Percentiles rank a stretch among this genome's conserved stretches.
Conservation (phyloP, 2,888 invertebrate species). For the Notodonta ziczac region DNA sequence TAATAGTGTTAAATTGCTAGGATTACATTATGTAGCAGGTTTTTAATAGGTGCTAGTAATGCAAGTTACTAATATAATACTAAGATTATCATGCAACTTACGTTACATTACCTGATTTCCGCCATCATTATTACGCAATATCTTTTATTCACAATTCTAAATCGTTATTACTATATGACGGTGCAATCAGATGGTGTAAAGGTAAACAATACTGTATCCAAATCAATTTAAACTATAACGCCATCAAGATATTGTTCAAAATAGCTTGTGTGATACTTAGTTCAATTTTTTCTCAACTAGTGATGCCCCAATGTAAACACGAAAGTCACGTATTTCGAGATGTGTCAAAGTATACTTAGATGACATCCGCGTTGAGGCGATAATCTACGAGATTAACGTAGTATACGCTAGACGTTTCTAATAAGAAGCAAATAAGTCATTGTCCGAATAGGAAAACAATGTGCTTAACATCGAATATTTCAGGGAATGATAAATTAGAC, state of each 20-base stretch:
- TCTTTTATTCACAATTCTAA: slow-evolving; percentile 26
- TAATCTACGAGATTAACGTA: slow-evolving; percentile 71
- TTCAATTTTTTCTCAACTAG: slow-evolving; percentile 44
- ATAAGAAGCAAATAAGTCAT: slow-evolving; percentile 60
- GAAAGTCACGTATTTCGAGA: slow-evolving; percentile 62
- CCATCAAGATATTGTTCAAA: slow-evolving; percentile 5
- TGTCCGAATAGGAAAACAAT: slow-evolving; percentile 55
- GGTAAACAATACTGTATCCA: slow-evolving; percentile 18
- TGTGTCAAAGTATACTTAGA: slow-evolving; percentile 67
- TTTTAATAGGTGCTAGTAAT: no score
- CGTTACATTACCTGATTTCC: neutral
- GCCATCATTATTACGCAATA: slow-evolving; percentile 1
- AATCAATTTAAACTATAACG: slow-evolving; percentile 12
- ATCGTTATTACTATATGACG: slow-evolving; percentile 41
- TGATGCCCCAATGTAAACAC: slow-evolving; percentile 67
- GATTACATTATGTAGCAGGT: no score
- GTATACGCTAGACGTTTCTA: slow-evolving; percentile 57
- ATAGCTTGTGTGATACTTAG: slow-evolving; percentile 8
- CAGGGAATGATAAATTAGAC: slow-evolving; percentile 30
- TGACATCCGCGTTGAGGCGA: slow-evolving; percentile 66
- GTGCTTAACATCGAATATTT: slow-evolving; percentile 39
- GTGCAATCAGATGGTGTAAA: slow-evolving; percentile 38
- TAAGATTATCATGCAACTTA: no score
- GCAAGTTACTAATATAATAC: no score
- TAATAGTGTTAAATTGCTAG: no score